phyloP scores from a whole-genome alignment of 1,140 invertebrate species.

The Ceratitis capitata region DNA sequence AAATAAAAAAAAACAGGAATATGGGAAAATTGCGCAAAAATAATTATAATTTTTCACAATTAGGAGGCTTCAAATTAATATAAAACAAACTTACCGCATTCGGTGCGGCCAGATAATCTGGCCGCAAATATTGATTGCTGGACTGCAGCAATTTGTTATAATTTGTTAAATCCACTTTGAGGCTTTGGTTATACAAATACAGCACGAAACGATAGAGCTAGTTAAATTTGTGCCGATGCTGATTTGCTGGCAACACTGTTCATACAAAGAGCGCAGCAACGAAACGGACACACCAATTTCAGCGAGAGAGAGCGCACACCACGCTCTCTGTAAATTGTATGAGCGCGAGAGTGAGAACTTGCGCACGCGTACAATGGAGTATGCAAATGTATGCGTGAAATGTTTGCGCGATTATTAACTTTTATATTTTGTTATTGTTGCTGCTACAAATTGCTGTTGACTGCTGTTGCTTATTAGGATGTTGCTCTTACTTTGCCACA shows the following conservation, averaged over 20 bases:
- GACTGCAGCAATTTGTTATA: conserved; percentile 80
- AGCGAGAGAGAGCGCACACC: background rate
- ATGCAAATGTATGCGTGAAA: background rate
- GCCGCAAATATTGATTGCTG: conserved; percentile 85
- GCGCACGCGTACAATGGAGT: conserved; percentile 4
- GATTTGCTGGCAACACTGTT: background rate
- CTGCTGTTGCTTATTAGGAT: no score
- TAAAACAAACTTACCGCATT: conserved; percentile 91
- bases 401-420: background rate
- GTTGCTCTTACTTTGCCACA: background rate
- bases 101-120: conserved; percentile 90
- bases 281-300: background rate
- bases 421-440: background rate
- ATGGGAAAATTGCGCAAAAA: no score
- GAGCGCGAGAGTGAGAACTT: background rate
- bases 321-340: no score
- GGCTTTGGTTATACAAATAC: conserved; percentile 53
- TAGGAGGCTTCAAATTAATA: no score
- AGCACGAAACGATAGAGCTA: background rate
- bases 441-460: no score
- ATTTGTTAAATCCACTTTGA: conserved; percentile 66
- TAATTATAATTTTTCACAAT: no score
- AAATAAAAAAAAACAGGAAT: no score
- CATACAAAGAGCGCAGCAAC: background rate
- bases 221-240: background rate